phyloP scores from a whole-genome alignment of 2,797 vertebrate genomes.

The Pangasius macronema region DNA sequence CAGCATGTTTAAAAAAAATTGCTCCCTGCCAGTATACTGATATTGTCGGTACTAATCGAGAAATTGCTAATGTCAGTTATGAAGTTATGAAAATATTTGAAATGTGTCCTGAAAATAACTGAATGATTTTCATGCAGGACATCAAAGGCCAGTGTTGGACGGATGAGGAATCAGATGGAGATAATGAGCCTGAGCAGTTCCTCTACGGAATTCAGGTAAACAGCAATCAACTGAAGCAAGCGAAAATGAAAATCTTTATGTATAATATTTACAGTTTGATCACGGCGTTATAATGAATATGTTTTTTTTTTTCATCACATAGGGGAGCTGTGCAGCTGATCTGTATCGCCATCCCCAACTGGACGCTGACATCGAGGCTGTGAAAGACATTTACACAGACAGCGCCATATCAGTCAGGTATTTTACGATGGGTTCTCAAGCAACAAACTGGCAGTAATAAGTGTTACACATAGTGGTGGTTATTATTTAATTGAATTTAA shows the following conservation, averaged over 20 bases:
- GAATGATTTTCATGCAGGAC: slow-evolving; percentile 76
- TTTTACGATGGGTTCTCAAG: neutral
- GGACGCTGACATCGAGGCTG: slow-evolving; percentile 96
- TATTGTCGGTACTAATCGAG: too few relatives aligned
- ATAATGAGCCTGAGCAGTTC: slow-evolving; percentile 97
- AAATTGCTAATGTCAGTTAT: neutral
- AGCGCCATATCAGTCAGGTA: slow-evolving; percentile 94
- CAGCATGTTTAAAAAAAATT: neutral
- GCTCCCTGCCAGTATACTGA: too few relatives aligned
- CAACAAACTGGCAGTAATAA: neutral
- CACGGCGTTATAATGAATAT: neutral
- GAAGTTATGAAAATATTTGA: neutral
- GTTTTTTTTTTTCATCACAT: slow-evolving; percentile 46
- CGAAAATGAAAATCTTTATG: neutral
- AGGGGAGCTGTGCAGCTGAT: slow-evolving; percentile 96
- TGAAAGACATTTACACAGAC: slow-evolving; percentile 98
- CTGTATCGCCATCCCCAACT: slow-evolving; percentile 96
- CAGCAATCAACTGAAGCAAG: neutral
- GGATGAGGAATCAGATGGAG: slow-evolving; percentile 97
- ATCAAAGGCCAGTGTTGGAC: slow-evolving; percentile 97
- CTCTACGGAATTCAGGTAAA: slow-evolving; percentile 95
- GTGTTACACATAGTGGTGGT: neutral
- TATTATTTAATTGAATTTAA: neutral
- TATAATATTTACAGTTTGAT: neutral
- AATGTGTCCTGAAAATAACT: neutral